Conservation (phyloP, 2,113 vertebrate species). For the Dicaeum eximium region DNA sequence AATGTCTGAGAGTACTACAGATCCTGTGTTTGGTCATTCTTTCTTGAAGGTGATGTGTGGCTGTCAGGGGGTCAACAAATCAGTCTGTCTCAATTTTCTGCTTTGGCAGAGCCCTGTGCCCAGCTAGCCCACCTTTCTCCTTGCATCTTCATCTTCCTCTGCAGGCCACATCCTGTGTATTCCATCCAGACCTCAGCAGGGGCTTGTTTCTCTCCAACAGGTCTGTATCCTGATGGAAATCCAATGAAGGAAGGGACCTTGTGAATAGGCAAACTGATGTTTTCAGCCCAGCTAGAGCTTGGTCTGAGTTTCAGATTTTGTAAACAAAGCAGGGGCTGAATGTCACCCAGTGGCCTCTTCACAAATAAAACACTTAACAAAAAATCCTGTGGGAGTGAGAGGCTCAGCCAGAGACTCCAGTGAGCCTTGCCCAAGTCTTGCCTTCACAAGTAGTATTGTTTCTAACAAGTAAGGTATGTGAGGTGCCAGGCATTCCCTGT, state of each 20-base stretch:
- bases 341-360: conserved; percentile 20
- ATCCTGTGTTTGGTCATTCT: not conserved
- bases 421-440: not conserved
- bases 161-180: not conserved
- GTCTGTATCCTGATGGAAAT: not conserved
- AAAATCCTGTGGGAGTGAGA: conserved; percentile 11
- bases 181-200: not conserved
- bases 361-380: not conserved
- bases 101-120: not conserved
- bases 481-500: not conserved
- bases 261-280: not conserved
- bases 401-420: not conserved
- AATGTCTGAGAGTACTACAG: not conserved
- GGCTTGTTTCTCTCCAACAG: not conserved
- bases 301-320: conserved; percentile 7
- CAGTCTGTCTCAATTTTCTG: not conserved
- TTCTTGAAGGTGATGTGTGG: not conserved
- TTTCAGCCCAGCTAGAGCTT: conserved; percentile 30
- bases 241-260: not conserved
- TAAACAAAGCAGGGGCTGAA: conserved; percentile 37
- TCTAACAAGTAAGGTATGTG: fast-evolving
- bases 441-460: not conserved
- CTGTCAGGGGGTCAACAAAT: not conserved
- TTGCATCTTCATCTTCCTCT: not conserved
- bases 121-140: not conserved